Evolutionary conservation across 2,113 vertebrate genomes (phyloP), one percentile per base, ranked within the genome.

Genomic region (Rhodinocichla rosea): DNA sequence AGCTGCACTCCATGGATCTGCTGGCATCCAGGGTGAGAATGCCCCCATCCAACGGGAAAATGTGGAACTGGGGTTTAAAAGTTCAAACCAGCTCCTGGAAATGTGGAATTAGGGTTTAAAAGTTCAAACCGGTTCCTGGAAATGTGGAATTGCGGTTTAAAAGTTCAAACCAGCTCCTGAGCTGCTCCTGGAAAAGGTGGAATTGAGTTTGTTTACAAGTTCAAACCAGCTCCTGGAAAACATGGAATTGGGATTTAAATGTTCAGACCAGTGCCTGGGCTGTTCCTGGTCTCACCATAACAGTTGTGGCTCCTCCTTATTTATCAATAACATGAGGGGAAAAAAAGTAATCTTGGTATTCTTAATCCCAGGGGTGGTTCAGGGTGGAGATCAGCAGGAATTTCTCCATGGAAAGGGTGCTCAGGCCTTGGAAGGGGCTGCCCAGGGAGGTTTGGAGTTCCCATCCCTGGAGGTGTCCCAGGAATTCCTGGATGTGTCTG

Each of bases 1-100:
- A 64, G 76, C 55, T 65, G 40, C 33, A 3, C 26, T 49, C 4
- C 2, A 15, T 1, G 39, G 63, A 49, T 2, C 4, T 2, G 26
- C 42, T 87, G 82, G 55, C 87, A 74, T 6, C 77, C 57, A 24
- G 63, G 14, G 3, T 14, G 11, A 32, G 40, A 47, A 14, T 15
- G 27, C 24, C 40, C 40, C 28, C n/a, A 20, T 22, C 57, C 49
- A 6, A 11, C 0, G 2, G 55, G 37, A 37, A 52, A 86, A 53
- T 0, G 0, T 3, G 32, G 17, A 40, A 9, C 0, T 24, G 45
- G 6, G 47, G 6, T 26, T n/a, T 15, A 12, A 19, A 92, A 77
- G 22, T 14, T 14, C 42, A 52, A 24, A 18, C 13, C 6, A 20
- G 17, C 17, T 65, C 20, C 39, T 68, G 32, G 22, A 45, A 44